Evolutionary conservation across 2,797 vertebrate genomes (phyloP), one percentile per base, ranked within the genome.

Genomic region (Acanthis flammea): DNA sequence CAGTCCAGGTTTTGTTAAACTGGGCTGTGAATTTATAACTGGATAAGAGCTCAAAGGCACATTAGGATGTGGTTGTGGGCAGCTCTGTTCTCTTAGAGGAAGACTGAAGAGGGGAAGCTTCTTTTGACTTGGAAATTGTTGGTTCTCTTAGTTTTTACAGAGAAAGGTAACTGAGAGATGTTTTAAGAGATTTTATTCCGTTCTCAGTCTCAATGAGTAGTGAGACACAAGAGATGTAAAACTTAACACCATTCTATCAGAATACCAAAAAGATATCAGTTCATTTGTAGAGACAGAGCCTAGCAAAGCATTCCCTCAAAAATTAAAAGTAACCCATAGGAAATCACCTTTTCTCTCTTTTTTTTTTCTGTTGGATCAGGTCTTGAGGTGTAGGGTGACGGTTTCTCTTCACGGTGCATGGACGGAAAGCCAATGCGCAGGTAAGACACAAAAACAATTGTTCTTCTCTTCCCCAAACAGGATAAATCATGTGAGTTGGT

Each of bases 351-450:
- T 4, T 33, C 42, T 60, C 66, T 4, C 19, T 24, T 35, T 35
- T 57, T 1, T 19, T 19, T 31, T 27, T 86, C 68, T 88, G 72
- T 86, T 92, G 91, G 79, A 89, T 94, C 86, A 96, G 97, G 85
- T 88, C 77, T 92, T 97, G 94, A 97, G 97, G 90, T 42, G 31
- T 94, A 91, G 90, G 62, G 91, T 97, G 97, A 97, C 97, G 97
- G 95, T 93, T 98, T 98, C 97, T 97, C 95, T 98, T 98, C 97
- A 98, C 98, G 95, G 98, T 99, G 98, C 98, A 99, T 99, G 98
- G 99, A 99, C 97, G 97, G 98, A 98, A 99, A 99, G 97, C 99
- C 98, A 98, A 99, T 99, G 99, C 99, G 99, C 98, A 99, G 99
- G 99, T 99, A 98, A 96, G 97, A 55, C 24, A 11, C 22, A 28